Evolutionary conservation across 2,888 invertebrate genomes (phyloP), one percentile per base, ranked within the genome.

Genomic region (Phortica magna): DNA sequence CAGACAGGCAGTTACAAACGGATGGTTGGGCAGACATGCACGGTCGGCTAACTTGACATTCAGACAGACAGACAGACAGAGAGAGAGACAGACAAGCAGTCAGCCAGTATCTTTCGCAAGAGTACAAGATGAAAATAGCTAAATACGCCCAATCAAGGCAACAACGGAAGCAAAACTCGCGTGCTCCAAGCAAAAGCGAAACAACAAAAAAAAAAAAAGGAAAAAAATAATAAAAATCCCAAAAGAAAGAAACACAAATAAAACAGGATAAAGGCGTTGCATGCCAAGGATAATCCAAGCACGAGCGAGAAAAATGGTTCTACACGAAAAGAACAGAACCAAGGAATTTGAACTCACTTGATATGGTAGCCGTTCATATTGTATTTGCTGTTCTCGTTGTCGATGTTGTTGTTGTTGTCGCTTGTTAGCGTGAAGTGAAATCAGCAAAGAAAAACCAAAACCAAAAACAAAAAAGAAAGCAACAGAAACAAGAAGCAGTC

Each of bases 251-350:
- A 85, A 82, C 80, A 89, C 80, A 89, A 88, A 85, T 81, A 82
- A 81, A 89, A 89, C 88, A 88, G 85, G 83, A 88, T 88, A 89
- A 86, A 82, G 87, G 89, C 86, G 88, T 89, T 87, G 85, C 85
- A 85, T 88, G 85, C 89, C 85, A 86, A 86, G 87, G 85, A 88
- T 86, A 86, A 86, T 80, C 83, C 80, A 80, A 76, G 80, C 82
- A 76, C 72, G 31, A 78, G 59, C 73, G 73, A 86, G 87, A 86
- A 89, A 86, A 89, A 88, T 89, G 87, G 87, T 88, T 79, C 81
- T 85, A 88, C 89, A 85, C 86, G 87, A 86, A 82, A 88, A 88
- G 31, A 55, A 53, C 5, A 55, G 19, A 53, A 53, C 14, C 12
- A 31, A 64, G 31, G 10, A 64, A 87, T 88, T 88, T 85, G 83